Evolutionary conservation across 1,140 invertebrate species (phyloP), one percentile per base, ranked within the genome.

Genomic region (Arion vulgaris): DNA sequence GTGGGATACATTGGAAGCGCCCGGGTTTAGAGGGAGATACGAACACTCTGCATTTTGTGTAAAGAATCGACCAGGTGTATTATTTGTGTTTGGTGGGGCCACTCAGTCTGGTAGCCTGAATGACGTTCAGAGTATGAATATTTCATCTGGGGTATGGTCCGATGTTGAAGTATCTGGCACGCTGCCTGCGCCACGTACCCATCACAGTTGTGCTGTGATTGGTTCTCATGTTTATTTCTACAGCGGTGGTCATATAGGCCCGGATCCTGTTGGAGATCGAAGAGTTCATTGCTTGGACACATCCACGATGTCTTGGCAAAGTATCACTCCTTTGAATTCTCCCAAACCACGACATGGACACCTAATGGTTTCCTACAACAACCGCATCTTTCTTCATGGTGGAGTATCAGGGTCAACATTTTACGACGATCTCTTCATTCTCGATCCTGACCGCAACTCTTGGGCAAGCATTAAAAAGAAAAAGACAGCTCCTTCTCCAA

Each of bases 301-400:
- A 0, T 69, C 80, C 5, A 85, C 87, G 9, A 83, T 85, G 57
- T 69, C 87, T 19, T 93, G 92, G 92, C 81, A 85, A 15, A 87
- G 84, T 9, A 73, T 91, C 23, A 81, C 84, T 39, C 81, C 90
- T 15, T 85, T 86, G 72, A 84, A 91, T 51, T 82, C 89, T 13
- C 92, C 93, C 23, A 89, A 90, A 76, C 88, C 90, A 4, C 85
- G 92, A n/a, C 92, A 92, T 86, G 93, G 93, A 72, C 93, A 93
- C 86, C 75, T 90, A 17, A 88, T 92, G 85, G 88, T 89, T 79
- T 82, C 88, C 19, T 71, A 90, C 68, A 87, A 87, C n/a, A 87
- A 86, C 28, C 88, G 88, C 74, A 82, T 93, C 19, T 92, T 89
- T 80, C 72, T 92, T 49, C 92, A 92, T 85, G 92, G 92, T 41